Evolutionary conservation across 2,888 invertebrate genomes (phyloP).

Genomic region (Ernsta delagoae): DNA sequence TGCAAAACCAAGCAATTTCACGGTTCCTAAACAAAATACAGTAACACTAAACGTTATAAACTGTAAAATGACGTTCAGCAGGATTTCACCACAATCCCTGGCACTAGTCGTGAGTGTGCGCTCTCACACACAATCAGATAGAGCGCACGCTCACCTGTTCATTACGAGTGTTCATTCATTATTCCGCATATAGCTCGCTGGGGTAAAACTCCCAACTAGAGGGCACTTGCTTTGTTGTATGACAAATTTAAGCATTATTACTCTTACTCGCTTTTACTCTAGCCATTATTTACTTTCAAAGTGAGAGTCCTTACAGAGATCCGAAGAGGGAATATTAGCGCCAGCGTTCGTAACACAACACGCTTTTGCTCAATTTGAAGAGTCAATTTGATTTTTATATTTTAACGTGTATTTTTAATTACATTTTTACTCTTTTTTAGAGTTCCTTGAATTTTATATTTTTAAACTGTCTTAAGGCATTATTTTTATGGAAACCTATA

Average conservation of each 20-base stretch:
- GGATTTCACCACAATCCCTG: neutral
- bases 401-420: neutral
- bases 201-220: neutral
- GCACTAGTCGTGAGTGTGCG: constrained; percentile 4
- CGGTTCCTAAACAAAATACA: neutral
- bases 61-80: neutral
- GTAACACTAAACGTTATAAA: neutral
- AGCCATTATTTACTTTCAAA: constrained; percentile 3
- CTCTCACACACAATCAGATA: constrained; percentile 24
- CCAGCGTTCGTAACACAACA: neutral
- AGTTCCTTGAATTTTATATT: too few relatives aligned
- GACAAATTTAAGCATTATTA: constrained; percentile 12
- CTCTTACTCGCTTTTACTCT: neutral
- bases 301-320: constrained; percentile 2
- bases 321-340: neutral
- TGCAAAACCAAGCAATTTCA: neutral
- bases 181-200: neutral
- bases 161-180: constrained; percentile 16
- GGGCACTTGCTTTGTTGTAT: constrained; percentile 22
- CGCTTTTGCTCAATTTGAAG: neutral
- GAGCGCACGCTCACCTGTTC: constrained; percentile 12
- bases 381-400: neutral
- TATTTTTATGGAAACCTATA: neutral
- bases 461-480: neutral
- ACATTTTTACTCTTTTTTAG: too few relatives aligned